Conservation (phyloP, 2,888 invertebrate genomes). For the Ariolimax columbianus region DNA sequence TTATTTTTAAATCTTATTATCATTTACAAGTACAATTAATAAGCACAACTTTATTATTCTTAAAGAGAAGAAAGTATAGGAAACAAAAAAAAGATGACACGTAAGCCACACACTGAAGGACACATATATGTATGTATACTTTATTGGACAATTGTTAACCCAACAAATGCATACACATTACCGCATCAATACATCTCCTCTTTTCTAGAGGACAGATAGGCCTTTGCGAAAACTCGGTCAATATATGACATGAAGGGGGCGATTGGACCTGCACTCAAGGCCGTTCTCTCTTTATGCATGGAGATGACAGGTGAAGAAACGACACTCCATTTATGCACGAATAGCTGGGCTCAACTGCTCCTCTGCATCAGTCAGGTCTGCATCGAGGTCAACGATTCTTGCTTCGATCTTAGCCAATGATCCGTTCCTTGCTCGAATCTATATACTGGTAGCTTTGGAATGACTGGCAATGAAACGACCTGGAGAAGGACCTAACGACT, state of each 20-base stretch:
- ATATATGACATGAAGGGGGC: slow-evolving; percentile 20
- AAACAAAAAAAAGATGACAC: background rate
- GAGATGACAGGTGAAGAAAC: background rate
- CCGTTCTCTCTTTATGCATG: background rate
- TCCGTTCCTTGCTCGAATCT: slow-evolving; percentile 28
- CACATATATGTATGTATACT: slow-evolving; percentile 8
- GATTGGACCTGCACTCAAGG: slow-evolving; percentile 5
- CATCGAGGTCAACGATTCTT: background rate
- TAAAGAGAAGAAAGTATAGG: background rate
- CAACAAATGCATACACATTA: slow-evolving; percentile 46
- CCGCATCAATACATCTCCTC: slow-evolving; percentile 25
- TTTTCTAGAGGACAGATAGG: slow-evolving; percentile 11
- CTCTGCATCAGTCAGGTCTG: background rate
- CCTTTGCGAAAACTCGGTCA: slow-evolving; percentile 36
- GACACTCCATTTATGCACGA: background rate
- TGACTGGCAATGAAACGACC: slow-evolving; percentile 28
- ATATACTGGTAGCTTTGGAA: slow-evolving; percentile 18
- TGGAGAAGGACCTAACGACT: slow-evolving; percentile 32
- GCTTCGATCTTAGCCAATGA: background rate
- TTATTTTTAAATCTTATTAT: no score
- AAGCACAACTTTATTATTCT: background rate
- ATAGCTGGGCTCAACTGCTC: background rate
- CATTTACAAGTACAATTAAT: background rate
- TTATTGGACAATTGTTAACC: slow-evolving; percentile 13
- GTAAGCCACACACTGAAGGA: background rate